Base-by-base conservation (phyloP, 2,888 invertebrate genomes). In the Neoscelio sp. region DNA sequence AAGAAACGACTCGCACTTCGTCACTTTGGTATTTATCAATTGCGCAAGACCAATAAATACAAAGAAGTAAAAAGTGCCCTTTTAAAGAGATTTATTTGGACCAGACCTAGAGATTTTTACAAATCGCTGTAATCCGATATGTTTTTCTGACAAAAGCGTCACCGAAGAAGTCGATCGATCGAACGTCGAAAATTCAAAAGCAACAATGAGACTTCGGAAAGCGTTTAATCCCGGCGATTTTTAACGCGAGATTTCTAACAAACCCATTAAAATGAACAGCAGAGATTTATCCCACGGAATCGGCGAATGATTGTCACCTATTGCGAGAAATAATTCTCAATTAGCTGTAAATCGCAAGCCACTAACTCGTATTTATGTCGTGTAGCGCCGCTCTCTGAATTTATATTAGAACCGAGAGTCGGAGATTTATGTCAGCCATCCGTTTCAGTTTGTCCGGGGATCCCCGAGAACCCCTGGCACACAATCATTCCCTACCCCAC, bases 291-390 rank as follows among this genome's bases (percentile, higher is more conserved):
- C 60, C 68, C 54, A 73, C n/a, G 38, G 54, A 68, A 76, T 58
- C 58, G 44, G 35, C 35, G 42, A 15, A 23, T 44, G 35, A 50
- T 64, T 12, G 75, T 56, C 78, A 38, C 50, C 82, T 84, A 85
- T 86, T 85, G 86, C 84, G 85, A 83, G 83, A 84, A 89, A 90
- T 90, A 89, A 90, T 89, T 90, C 89, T 90, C 90, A 89, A 90
- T 90, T 90, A 90, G 87, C 83, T 81, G 87, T 81, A 85, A 86
- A 86, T 87, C 86, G 85, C 80, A 81, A 75, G 81, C 80, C 82
- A 83, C 87, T 89, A 89, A 90, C 87, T 86, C 87, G 89, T 89
- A 90, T 90, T 90, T 89, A 90, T 90, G 89, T 87, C 84, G 82
- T 65, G 76, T 78, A 80, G 80, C 84, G 77, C 75, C 77, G 75